A percentile compares a stretch with the other conserved stretches of the same genome.
These are phyloP conservation scores for Theocolax elegans DNA, from an alignment of 1,140 invertebrate species.

Conservation along the genomic window DNA sequence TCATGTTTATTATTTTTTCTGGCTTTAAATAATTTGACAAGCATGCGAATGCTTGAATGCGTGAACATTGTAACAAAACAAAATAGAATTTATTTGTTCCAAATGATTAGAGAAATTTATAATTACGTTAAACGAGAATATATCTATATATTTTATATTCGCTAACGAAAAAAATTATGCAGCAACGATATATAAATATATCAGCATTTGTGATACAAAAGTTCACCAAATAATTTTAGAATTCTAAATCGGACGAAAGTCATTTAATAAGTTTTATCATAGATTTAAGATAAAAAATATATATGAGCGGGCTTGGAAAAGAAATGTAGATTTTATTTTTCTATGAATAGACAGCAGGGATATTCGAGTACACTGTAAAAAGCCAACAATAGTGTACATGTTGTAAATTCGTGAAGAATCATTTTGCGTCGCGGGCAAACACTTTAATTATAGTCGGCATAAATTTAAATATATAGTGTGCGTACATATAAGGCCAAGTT, in stretches of 20 bases:
- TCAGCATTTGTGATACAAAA: constrained; percentile 44
- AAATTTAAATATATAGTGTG: constrained; percentile 32
- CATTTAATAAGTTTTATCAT: constrained; percentile 41
- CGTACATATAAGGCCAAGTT: constrained; percentile 38
- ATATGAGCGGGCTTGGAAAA: constrained; percentile 10
- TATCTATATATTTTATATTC: constrained; percentile 13
- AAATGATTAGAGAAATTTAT: not conserved
- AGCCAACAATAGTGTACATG: constrained; percentile 32
- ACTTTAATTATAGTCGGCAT: constrained; percentile 30
- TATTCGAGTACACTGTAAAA: constrained; percentile 32
- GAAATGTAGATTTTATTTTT: constrained; percentile 49
- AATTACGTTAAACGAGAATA: not conserved
- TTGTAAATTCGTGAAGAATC: constrained; percentile 16
- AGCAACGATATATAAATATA: not conserved
- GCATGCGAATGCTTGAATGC: not conserved
- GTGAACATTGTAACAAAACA: not conserved
- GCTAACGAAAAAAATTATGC: not conserved
- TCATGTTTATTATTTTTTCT: not conserved
- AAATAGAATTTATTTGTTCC: not conserved
- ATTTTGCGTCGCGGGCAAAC: constrained; percentile 7
- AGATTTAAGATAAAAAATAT: constrained; percentile 34
- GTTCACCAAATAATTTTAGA: constrained; percentile 33
- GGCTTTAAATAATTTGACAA: not conserved
- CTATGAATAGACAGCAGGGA: constrained; percentile 41
- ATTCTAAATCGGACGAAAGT: constrained; percentile 24